Percentiles rank a stretch among this genome's conserved stretches.
These are phyloP conservation scores for Odontothrips loti DNA, from an alignment of 2,888 invertebrate genomes.

Conservation along the genomic window DNA sequence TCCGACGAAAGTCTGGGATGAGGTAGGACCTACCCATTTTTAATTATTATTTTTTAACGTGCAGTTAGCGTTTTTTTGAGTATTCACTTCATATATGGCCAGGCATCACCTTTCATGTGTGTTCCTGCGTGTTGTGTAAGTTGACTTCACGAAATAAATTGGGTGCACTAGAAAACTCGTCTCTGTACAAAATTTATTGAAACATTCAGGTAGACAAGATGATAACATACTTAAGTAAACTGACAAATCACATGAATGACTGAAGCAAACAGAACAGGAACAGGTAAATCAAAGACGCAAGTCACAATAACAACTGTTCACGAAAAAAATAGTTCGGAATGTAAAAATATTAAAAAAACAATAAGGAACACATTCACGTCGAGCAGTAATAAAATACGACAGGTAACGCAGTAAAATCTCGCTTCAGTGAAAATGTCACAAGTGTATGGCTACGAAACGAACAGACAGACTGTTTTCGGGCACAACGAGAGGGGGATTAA, in stretches of 20 bases:
- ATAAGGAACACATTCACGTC: not conserved
- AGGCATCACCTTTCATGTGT: too few species aligned
- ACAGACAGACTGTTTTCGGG: not conserved
- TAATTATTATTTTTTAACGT: too few species aligned
- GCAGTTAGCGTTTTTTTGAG: too few species aligned
- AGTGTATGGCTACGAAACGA: not conserved
- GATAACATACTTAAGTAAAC: not conserved
- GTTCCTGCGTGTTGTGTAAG: too few species aligned
- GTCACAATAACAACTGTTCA: not conserved
- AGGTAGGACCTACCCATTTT: too few species aligned
- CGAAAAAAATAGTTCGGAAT: not conserved
- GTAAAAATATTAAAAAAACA: not conserved
- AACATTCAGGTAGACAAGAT: not conserved
- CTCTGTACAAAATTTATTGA: not conserved
- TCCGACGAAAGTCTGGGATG: too few species aligned
- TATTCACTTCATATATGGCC: too few species aligned
- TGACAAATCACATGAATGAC: not conserved
- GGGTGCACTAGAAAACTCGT: not conserved
- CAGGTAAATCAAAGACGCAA: not conserved
- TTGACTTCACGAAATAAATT: not conserved
- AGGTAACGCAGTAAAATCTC: slow-evolving; percentile 11
- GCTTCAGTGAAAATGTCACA: not conserved
- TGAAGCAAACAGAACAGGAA: not conserved
- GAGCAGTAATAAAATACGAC: not conserved
- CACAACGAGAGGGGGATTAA: too few species aligned